Percentiles rank a stretch among this genome's conserved stretches.
Evolutionary conservation across 2,888 invertebrate species (phyloP).

Genomic region (Macropis europaea): DNA sequence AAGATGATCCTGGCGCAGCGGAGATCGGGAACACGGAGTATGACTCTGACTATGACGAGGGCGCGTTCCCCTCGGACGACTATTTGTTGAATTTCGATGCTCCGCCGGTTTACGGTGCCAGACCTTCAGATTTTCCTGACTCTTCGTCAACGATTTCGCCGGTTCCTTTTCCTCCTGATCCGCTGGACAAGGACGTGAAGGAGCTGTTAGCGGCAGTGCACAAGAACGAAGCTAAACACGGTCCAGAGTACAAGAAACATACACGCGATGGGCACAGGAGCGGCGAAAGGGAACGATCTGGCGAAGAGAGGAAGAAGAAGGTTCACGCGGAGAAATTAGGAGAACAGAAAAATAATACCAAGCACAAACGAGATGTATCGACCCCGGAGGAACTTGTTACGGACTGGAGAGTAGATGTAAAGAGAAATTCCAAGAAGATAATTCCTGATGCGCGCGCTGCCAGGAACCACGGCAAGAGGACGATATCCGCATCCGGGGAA

Average conservation of each 20-base stretch:
- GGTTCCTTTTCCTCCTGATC: constrained; percentile 31
- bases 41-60: constrained; percentile 67
- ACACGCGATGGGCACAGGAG: constrained; percentile 24
- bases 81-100: constrained; percentile 55
- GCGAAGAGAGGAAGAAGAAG: constrained; percentile 18
- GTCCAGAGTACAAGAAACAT: constrained; percentile 51
- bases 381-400: neutral
- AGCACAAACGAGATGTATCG: constrained; percentile 18
- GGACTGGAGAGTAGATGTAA: neutral
- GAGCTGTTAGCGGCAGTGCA: constrained; percentile 57
- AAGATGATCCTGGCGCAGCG: constrained; percentile 58
- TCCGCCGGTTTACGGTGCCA: constrained; percentile 21
- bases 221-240: constrained; percentile 33
- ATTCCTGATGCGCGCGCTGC: neutral
- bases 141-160: constrained; percentile 30
- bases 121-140: constrained; percentile 44
- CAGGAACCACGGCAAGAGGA: neutral
- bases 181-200: constrained; percentile 1
- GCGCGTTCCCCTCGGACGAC: constrained; percentile 52
- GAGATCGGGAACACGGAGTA: constrained; percentile 67
- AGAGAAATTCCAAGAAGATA: neutral
- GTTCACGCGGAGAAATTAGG: constrained; percentile 1
- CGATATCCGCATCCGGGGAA: neutral
- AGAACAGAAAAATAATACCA: constrained; percentile 29
- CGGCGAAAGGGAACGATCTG: constrained; percentile 6